Evolutionary conservation across 1,140 invertebrate genomes (phyloP), one percentile per base, ranked within the genome.

Genomic region (Diploscapter pachys): DNA sequence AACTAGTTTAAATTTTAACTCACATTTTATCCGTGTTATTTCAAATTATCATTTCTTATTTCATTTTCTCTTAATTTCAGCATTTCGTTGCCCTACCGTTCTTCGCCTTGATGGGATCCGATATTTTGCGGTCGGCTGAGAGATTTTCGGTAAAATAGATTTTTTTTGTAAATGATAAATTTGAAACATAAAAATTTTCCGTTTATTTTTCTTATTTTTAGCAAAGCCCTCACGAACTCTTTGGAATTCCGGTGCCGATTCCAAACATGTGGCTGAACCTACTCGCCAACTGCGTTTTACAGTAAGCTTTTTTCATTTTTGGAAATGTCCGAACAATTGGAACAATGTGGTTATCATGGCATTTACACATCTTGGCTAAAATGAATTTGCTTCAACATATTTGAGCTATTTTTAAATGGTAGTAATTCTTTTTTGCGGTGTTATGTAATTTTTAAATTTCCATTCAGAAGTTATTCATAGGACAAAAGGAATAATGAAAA

Each of bases 61-160:
- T 2, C 51, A 55, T 57, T 50, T 67, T 61, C 8, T 59, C 3
- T 50, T 13, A 5, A 48, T 79, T 79, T 77, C 81, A 88, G 89
- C 94, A 96, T 89, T 87, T 91, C n/a, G 84, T 96, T 48, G 92
- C 94, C 2, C 83, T 97, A 65, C 93, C 95, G 62, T 90, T 91
- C 72, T 96, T 96, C 87, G 63, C 92, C 8, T 85, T 93, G 0
- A 87, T 95, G 9, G 86, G 87, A 6, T 81, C 87, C 3, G 94
- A 96, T 86, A 90, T 99, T 52, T 88, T 87, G 63, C 89, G 90
- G 53, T 93, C 96, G 80, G 80, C 87, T 55, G 51, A 73, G 1
- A 80, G 87, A 31, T 89, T 88, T 72, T 85, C 81, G 89, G 2
- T 81, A 89, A 0, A 86, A 72, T 11, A 53, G 72, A 48, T 61